Conservation (phyloP, 2,888 invertebrate species). For the Sipha maydis region DNA sequence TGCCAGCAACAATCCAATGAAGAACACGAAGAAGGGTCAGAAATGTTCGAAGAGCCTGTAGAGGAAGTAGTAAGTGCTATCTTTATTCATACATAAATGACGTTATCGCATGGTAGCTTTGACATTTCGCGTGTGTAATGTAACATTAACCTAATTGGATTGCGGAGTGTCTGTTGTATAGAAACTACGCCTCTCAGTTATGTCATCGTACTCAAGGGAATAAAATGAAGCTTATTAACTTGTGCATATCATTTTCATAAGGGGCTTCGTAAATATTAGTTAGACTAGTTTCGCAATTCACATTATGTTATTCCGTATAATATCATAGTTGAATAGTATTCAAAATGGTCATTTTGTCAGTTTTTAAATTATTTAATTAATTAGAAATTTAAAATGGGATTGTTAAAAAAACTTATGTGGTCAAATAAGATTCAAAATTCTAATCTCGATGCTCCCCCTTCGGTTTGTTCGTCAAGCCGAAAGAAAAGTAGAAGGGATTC, state of each 20-base stretch:
- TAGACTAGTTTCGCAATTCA: not conserved
- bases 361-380: not conserved
- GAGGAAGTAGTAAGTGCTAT: slow-evolving; percentile 63
- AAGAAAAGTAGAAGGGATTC: slow-evolving; percentile 48
- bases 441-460: not conserved
- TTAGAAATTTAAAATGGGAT: slow-evolving; percentile 25
- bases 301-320: not conserved
- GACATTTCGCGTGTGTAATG: slow-evolving; percentile 49
- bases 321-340: not conserved
- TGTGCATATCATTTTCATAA: slow-evolving; percentile 45
- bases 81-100: not conserved
- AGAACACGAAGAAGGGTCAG: slow-evolving; percentile 61
- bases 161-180: slow-evolving; percentile 20
- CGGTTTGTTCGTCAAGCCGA: slow-evolving; percentile 42
- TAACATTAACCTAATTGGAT: slow-evolving; percentile 61
- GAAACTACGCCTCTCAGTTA: slow-evolving; percentile 59
- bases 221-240: slow-evolving; percentile 35
- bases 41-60: slow-evolving; percentile 64
- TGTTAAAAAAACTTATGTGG: slow-evolving; percentile 34
- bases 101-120: slow-evolving; percentile 45
- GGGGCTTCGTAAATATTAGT: slow-evolving; percentile 38
- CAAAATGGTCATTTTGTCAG: not conserved
- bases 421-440: not conserved
- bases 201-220: slow-evolving; percentile 42
- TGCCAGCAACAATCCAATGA: slow-evolving; percentile 23